Conservation (phyloP, 2,797 vertebrate genomes). For the Pseudomugil gertrudae region DNA sequence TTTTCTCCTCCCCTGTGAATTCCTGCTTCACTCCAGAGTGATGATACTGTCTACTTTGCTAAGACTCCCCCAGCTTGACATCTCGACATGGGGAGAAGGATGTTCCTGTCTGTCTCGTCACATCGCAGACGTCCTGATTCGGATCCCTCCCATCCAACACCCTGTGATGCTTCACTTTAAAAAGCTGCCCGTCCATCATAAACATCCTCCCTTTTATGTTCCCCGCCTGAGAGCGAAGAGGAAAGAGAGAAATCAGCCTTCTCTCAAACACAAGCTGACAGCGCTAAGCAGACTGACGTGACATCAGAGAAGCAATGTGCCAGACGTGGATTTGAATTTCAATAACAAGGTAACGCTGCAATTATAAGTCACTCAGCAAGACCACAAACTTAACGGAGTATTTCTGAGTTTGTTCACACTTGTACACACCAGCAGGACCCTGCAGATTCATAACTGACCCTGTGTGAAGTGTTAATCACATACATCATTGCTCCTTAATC, state of each 20-base stretch:
- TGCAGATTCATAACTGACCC: slow-evolving; percentile 20
- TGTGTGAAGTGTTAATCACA: slow-evolving; percentile 54
- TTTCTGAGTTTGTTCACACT: slow-evolving; percentile 29
- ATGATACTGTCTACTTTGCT: slow-evolving; percentile 78
- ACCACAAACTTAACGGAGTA: slow-evolving; percentile 53
- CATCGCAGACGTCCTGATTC: slow-evolving; percentile 78
- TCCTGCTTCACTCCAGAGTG: slow-evolving; percentile 65
- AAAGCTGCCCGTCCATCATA: slow-evolving; percentile 81
- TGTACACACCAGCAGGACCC: slow-evolving; percentile 15
- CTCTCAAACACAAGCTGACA: slow-evolving; percentile 77
- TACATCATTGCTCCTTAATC: slow-evolving; percentile 70
- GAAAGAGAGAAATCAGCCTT: slow-evolving; percentile 73
- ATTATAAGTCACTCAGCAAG: slow-evolving; percentile 73
- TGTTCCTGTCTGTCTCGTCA: slow-evolving; percentile 84
- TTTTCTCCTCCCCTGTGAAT: slow-evolving; percentile 59
- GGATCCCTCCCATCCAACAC: slow-evolving; percentile 77
- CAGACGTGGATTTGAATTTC: slow-evolving; percentile 72
- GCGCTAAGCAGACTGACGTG: slow-evolving; percentile 73
- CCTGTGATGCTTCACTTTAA: slow-evolving; percentile 79
- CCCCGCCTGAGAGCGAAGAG: slow-evolving; percentile 70
- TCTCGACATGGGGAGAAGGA: slow-evolving; percentile 77
- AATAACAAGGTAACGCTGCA: slow-evolving; percentile 71
- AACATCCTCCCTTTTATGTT: slow-evolving; percentile 80
- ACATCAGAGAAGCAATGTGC: slow-evolving; percentile 73
- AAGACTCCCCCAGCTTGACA: slow-evolving; percentile 76